These are phyloP conservation scores for Zosterops pallidus DNA, from an alignment of 2,113 vertebrate genomes.

Conservation along the genomic window DNA sequence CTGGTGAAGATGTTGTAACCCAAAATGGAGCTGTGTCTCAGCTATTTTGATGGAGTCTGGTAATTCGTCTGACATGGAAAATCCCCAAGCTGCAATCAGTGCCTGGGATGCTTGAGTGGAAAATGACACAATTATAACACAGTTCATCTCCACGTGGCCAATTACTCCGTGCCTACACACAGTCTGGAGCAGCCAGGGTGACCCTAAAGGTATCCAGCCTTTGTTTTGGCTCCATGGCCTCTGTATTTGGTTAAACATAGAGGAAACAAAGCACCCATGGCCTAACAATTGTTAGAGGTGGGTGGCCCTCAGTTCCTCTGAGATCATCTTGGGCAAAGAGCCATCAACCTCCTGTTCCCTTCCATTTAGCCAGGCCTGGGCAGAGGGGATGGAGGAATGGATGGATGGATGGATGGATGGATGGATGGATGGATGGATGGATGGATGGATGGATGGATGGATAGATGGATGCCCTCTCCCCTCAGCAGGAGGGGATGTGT, in stretches of 20 bases:
- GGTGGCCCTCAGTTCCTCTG: neutral
- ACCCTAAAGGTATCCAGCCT: neutral
- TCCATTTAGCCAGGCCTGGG: neutral
- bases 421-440: neutral
- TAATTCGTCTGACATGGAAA: conserved; percentile 22
- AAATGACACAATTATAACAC: neutral
- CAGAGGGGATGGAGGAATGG: neutral
- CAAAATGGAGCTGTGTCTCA: neutral
- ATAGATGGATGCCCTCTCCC: neutral
- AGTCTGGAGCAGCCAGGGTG: neutral
- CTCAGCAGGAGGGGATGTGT: neutral
- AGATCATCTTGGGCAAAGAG: neutral
- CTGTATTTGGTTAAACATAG: neutral
- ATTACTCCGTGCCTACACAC: neutral
- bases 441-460: neutral
- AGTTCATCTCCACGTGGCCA: neutral
- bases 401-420: neutral
- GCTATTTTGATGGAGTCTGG: neutral
- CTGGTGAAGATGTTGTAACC: neutral
- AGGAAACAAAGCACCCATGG: neutral
- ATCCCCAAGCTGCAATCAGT: conserved; percentile 7
- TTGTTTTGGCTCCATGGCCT: neutral
- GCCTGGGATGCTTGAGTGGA: neutral
- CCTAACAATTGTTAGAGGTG: neutral
- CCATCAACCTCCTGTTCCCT: fast-evolving